Evolutionary conservation across 1,140 invertebrate species (phyloP).

Genomic region (Lepidotrigona ventralis): DNA sequence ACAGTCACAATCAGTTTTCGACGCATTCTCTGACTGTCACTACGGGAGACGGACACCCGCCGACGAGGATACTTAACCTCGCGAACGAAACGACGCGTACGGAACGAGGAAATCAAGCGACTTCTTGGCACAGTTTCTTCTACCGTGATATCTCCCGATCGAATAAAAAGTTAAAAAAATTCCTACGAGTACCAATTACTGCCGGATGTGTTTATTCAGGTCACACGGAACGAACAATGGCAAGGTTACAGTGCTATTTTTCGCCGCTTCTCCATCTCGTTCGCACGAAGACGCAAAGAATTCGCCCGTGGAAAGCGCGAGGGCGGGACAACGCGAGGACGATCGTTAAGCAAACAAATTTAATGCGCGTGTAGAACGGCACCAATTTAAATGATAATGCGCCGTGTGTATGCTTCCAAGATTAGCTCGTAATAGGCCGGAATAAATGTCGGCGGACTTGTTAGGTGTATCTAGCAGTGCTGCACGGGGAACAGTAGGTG

Average conservation of each 20-base stretch:
- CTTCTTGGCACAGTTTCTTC: slow-evolving; percentile 32
- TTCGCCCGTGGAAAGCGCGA: slow-evolving; percentile 31
- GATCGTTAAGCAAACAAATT: slow-evolving; percentile 67
- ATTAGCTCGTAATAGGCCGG: slow-evolving; percentile 66
- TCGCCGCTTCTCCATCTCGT: background rate
- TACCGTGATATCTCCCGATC: background rate
- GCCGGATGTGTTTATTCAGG: background rate
- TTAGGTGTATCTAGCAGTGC: slow-evolving; percentile 61
- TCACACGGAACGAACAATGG: background rate
- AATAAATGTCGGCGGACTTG: slow-evolving; percentile 66
- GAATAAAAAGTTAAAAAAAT: background rate
- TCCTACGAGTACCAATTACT: background rate
- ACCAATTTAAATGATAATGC: slow-evolving; percentile 75
- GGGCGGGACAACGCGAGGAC: slow-evolving; percentile 6
- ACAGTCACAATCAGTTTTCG: slow-evolving; percentile 69
- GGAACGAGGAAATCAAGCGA: slow-evolving; percentile 48
- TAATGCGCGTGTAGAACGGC: slow-evolving; percentile 67
- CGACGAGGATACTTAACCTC: slow-evolving; percentile 38
- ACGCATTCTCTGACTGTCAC: slow-evolving; percentile 53
- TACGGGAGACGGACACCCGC: slow-evolving; percentile 65
- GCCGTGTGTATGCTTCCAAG: slow-evolving; percentile 61
- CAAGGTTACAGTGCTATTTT: background rate
- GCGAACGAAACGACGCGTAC: slow-evolving; percentile 22
- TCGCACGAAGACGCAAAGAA: slow-evolving; percentile 44
- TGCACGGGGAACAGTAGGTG: slow-evolving; percentile 63